Evolutionary conservation across 1,140 invertebrate genomes (phyloP).

Genomic region (Drosophila chauvacae): DNA sequence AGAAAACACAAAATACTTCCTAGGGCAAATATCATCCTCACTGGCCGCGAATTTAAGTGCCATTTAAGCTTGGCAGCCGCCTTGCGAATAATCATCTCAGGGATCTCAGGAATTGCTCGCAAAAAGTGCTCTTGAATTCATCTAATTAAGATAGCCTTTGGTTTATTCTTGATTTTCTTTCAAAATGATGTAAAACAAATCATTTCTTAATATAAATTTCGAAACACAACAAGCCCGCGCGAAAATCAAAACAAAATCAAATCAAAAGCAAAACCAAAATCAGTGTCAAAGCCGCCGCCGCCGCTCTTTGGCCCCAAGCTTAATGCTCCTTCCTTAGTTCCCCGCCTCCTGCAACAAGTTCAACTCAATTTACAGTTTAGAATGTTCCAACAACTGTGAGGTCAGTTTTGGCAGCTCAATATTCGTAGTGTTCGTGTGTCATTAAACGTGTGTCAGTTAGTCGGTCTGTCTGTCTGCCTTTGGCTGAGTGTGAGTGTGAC

Average conservation of each 20-base stretch:
- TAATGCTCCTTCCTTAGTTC: neutral
- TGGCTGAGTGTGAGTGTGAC: neutral
- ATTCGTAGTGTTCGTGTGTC: constrained; percentile 11
- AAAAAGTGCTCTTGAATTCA: neutral
- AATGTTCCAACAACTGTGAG: constrained; percentile 45
- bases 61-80: neutral
- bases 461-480: constrained; percentile 4
- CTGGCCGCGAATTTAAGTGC: neutral
- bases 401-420: constrained; percentile 53
- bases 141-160: neutral
- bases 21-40: constrained; percentile 20
- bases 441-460: constrained; percentile 8
- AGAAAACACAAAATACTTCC: constrained; percentile 23
- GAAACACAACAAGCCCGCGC: neutral
- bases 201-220: neutral
- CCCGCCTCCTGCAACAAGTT: constrained; percentile 28
- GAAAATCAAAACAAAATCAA: constrained; percentile 8
- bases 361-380: constrained; percentile 48
- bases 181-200: neutral
- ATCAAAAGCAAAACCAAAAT: constrained; percentile 15
- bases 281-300: constrained; percentile 9
- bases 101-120: no score
- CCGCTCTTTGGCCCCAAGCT: neutral
- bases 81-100: neutral
- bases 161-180: neutral